Base-by-base conservation (phyloP, 2,797 vertebrate species). In the Lates japonicus region DNA sequence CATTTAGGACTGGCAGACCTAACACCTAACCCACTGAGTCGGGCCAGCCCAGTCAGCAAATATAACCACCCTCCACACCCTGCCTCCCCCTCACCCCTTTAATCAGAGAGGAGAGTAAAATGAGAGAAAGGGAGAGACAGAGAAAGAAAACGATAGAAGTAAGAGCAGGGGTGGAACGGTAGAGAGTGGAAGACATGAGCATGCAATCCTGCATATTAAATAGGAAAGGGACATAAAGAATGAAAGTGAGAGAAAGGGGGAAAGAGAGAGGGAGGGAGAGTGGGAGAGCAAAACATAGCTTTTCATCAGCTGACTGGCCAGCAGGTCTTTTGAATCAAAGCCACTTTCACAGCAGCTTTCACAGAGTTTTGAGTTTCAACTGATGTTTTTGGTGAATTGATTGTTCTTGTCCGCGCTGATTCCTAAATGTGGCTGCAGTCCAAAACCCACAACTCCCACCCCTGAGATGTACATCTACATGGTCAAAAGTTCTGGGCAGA, bases 1-100 rank as follows among this genome's bases (percentile, higher is more conserved):
- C 93, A 93, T 91, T 88, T 90, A 88, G 88, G 88, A 87, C 84
- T 83, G 84, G 85, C 90, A 91, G 90, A 92, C 85, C 92, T 90
- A 75, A 93, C 91, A 88, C 92, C 84, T 87, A 89, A 88, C 81
- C 86, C 89, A 87, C 85, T 78, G 82, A 87, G 82, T 80, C 42
- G 1, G 88, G 81, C 83, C 92, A 93, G 95, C 92, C 70, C 84
- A 87, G 94, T 96, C 95, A 96, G 95, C 95, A 95, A 94, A 95
- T 93, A 88, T 77, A 75, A 39, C 60, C 68, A 5, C 59, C 52
- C 31, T 11, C 39, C 37, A 5, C 37, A 37, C 37, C 37, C 37
- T 37, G 37, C 5, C 54, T 29, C 62, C 42, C 49, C 48, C 33
- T 5, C 41, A 17, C 54, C 61, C 61, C 22, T 61, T 84, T 76